These are phyloP conservation scores for Drosophila eugracilis DNA, from an alignment of 1,140 invertebrate genomes.

Conservation along the genomic window DNA sequence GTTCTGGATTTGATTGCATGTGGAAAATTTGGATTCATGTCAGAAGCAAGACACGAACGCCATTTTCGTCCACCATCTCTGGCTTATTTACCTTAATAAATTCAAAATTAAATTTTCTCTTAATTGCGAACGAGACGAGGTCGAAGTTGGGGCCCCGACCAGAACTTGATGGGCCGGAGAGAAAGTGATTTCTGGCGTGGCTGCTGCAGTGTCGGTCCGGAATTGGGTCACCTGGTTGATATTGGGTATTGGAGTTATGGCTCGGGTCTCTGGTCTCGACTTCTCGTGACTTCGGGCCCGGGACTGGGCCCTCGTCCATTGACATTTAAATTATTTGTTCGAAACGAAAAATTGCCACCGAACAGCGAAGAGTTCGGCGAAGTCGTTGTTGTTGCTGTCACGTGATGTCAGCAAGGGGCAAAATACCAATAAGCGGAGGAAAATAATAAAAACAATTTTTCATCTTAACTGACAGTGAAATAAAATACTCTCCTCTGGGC, in stretches of 20 bases:
- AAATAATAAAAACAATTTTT: conserved; percentile 55
- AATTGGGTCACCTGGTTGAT: conserved; percentile 66
- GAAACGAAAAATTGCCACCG: conserved; percentile 70
- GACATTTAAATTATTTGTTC: conserved; percentile 78
- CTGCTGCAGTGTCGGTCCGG: conserved; percentile 48
- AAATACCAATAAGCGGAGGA: conserved; percentile 40
- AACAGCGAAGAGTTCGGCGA: conserved; percentile 52
- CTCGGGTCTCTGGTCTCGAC: conserved; percentile 15
- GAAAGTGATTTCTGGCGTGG: conserved; percentile 69
- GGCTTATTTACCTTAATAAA: conserved; percentile 66
- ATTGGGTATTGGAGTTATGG: conserved; percentile 15
- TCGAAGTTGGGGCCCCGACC: conserved; percentile 32
- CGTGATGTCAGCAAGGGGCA: conserved; percentile 69
- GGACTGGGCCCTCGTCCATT: conserved; percentile 54
- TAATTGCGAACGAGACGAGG: conserved; percentile 70
- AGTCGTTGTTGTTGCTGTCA: conserved; percentile 47
- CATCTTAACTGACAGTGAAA: conserved; percentile 68
- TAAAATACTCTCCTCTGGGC: conserved; percentile 47
- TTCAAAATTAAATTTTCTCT: conserved; percentile 83
- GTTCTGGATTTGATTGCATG: conserved; percentile 42
- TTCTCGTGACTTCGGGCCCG: conserved; percentile 8
- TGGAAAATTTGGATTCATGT: conserved; percentile 70
- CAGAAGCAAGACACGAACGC: conserved; percentile 61
- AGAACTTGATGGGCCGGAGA: conserved; percentile 63
- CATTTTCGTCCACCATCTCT: conserved; percentile 34